Evolutionary conservation across 2,888 invertebrate genomes (phyloP).

Genomic region (Drosophila putrida): DNA sequence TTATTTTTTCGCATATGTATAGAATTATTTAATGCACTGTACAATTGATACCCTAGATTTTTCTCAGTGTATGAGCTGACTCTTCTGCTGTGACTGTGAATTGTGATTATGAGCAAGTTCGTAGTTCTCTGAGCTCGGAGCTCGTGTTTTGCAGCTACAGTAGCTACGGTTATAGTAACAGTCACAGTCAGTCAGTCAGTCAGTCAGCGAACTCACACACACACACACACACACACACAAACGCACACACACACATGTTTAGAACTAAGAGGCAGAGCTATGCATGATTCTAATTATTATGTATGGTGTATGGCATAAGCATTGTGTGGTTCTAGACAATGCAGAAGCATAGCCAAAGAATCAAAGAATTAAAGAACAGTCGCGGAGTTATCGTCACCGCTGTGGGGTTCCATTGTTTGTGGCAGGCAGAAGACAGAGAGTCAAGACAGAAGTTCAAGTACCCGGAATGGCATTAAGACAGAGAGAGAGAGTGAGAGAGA

Average conservation of each 20-base stretch:
- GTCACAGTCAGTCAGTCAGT: conserved; percentile 61
- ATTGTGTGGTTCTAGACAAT: conserved; percentile 62
- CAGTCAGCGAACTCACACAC: conserved; percentile 68
- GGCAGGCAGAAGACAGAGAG: conserved; percentile 12
- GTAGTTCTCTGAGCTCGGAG: conserved; percentile 33
- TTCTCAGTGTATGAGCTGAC: conserved; percentile 24
- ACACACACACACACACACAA: conserved; percentile 22
- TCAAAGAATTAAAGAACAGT: conserved; percentile 18
- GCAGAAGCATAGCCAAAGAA: conserved; percentile 49
- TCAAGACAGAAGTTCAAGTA: conserved; percentile 66
- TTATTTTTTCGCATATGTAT: too few species aligned
- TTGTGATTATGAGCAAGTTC: conserved; percentile 54
- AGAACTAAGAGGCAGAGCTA: conserved; percentile 18
- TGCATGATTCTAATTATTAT: conserved; percentile 79
- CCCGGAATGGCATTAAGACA: conserved; percentile 52
- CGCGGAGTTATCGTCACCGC: conserved; percentile 39
- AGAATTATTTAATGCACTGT: too few species aligned
- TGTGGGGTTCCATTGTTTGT: conserved; percentile 59
- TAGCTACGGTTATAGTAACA: conserved; percentile 47
- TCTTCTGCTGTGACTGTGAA: conserved; percentile 29
- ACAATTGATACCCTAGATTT: not conserved
- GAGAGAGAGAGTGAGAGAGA: conserved; percentile 15
- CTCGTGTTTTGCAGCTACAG: conserved; percentile 25
- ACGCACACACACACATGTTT: conserved; percentile 17
- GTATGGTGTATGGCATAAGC: conserved; percentile 54